A percentile compares a stretch with the other conserved stretches of the same genome.
Evolutionary conservation across 1,140 invertebrate species (phyloP).

Genomic region (Calliphora vicina): DNA sequence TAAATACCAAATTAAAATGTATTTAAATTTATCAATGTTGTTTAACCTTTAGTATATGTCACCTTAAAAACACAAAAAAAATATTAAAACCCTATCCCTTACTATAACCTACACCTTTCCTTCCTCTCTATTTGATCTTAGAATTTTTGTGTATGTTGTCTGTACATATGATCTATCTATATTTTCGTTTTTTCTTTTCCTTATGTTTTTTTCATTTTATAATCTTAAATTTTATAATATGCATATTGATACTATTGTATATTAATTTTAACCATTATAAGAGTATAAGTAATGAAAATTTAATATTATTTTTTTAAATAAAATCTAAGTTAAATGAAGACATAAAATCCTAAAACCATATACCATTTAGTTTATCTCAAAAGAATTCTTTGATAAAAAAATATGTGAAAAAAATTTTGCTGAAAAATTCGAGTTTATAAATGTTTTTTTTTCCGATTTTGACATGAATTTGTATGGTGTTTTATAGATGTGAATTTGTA

Average conservation of each 20-base stretch:
- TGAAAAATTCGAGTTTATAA: no score
- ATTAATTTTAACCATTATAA: neutral
- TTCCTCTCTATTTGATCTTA: neutral
- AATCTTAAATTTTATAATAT: neutral
- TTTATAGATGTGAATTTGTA: no score
- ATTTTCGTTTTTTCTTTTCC: neutral
- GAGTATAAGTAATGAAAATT: slow-evolving; percentile 2
- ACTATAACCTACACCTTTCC: neutral
- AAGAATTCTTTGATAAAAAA: no score
- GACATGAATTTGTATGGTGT: no score
- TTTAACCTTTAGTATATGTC: neutral
- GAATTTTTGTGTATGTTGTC: slow-evolving; percentile 1
- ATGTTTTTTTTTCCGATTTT: no score
- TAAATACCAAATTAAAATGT: neutral
- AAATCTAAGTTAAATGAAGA: neutral
- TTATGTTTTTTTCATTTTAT: neutral
- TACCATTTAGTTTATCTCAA: no score
- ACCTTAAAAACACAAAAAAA: neutral
- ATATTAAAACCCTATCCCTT: neutral
- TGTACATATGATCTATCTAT: neutral
- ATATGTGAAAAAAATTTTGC: no score
- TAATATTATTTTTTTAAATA: neutral
- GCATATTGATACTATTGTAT: slow-evolving; percentile 7
- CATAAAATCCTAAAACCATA: neutral
- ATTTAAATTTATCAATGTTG: neutral